These are phyloP conservation scores for Ornithorhynchus anatinus DNA, from an alignment of 2,113 vertebrate genomes.

Conservation along the genomic window DNA sequence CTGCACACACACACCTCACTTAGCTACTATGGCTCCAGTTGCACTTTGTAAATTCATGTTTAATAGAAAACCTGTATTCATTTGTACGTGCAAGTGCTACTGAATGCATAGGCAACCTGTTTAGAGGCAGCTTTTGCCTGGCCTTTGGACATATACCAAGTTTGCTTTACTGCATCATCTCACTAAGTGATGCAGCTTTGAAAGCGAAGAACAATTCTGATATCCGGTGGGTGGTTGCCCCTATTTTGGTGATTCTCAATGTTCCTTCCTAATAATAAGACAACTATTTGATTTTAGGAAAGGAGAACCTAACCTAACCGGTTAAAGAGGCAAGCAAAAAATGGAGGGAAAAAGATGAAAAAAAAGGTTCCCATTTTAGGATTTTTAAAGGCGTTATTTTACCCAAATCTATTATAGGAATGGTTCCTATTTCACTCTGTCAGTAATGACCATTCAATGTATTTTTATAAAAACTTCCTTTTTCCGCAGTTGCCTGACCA, in stretches of 20 bases:
- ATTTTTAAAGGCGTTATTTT: constrained; percentile 24
- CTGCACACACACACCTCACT: too few species aligned
- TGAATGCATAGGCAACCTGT: not conserved
- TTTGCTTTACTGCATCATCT: not conserved
- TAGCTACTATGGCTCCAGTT: not conserved
- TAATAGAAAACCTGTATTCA: not conserved
- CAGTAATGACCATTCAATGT: not conserved
- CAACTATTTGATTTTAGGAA: constrained; percentile 11
- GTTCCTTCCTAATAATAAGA: not conserved
- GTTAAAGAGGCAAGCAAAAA: too few species aligned
- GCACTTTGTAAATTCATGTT: constrained; percentile 6
- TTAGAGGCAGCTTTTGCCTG: not conserved
- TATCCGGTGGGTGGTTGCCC: not conserved
- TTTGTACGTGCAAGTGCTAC: constrained; percentile 7
- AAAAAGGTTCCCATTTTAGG: too few species aligned
- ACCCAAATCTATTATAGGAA: not conserved
- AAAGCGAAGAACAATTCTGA: not conserved
- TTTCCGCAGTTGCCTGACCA: not conserved
- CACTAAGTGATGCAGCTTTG: not conserved
- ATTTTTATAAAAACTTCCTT: not conserved
- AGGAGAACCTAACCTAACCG: constrained; percentile 14
- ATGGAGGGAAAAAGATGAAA: too few species aligned
- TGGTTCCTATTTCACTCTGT: not conserved
- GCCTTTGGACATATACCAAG: not conserved
- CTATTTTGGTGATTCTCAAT: not conserved